A percentile compares a stretch with the other conserved stretches of the same genome.
These are phyloP conservation scores for Eilema depressum DNA, from an alignment of 2,888 invertebrate genomes.

Conservation along the genomic window DNA sequence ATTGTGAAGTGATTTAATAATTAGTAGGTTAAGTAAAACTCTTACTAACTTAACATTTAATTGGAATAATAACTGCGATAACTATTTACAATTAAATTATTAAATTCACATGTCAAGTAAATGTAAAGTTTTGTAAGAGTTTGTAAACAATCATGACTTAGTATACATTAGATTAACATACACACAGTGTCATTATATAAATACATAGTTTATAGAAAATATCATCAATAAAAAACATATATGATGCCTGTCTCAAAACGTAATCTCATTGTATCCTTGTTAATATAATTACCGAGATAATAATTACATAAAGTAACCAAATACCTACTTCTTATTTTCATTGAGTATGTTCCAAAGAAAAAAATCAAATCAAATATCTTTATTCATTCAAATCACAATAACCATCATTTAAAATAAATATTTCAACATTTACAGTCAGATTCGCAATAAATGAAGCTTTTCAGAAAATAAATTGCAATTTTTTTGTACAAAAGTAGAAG, in stretches of 20 bases:
- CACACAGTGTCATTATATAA: background rate
- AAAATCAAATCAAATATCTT: too few relatives aligned
- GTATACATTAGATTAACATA: background rate
- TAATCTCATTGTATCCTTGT: background rate
- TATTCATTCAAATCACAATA: too few relatives aligned
- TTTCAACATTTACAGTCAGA: too few relatives aligned
- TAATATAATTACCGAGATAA: too few relatives aligned
- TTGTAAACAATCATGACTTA: background rate
- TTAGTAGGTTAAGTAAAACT: background rate
- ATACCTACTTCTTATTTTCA: too few relatives aligned
- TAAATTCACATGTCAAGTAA: constrained; percentile 4
- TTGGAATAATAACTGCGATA: constrained; percentile 7
- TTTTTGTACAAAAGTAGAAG: background rate
- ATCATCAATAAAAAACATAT: background rate
- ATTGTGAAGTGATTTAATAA: constrained; percentile 1
- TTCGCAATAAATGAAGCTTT: too few relatives aligned
- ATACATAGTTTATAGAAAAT: background rate
- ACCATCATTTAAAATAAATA: too few relatives aligned
- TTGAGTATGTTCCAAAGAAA: background rate
- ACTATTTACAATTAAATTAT: constrained; percentile 11
- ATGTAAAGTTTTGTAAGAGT: constrained; percentile 4
- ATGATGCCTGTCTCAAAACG: background rate
- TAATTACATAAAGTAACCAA: too few relatives aligned
- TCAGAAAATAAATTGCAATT: too few relatives aligned
- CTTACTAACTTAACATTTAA: background rate